These are phyloP conservation scores for Trichechus manatus DNA, from an alignment of 2,113 vertebrate species.

Conservation along the genomic window DNA sequence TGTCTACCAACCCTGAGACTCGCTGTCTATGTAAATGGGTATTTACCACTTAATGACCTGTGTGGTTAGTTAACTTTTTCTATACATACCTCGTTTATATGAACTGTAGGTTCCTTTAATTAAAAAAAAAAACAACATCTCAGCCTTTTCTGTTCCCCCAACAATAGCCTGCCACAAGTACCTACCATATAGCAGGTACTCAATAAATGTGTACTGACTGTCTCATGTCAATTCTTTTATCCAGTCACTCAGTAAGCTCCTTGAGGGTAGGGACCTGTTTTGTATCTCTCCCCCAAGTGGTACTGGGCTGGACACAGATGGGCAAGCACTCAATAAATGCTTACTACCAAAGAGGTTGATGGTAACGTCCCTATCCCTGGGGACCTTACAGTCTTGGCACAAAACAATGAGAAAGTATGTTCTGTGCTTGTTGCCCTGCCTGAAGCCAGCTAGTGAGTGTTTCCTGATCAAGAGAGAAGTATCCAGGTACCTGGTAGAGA, in stretches of 20 bases:
- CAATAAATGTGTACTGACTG: background rate
- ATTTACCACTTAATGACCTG: slow-evolving; percentile 39
- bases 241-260: slow-evolving; percentile 2
- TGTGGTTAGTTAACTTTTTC: slow-evolving; percentile 29
- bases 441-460: slow-evolving; percentile 11
- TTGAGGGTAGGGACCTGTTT: background rate
- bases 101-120: background rate
- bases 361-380: background rate
- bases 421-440: slow-evolving; percentile 19
- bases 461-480: slow-evolving; percentile 44
- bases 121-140: slow-evolving; percentile 26
- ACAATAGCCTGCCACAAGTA: slow-evolving; percentile 3
- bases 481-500: background rate
- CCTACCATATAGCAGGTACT: background rate
- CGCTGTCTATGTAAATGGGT: background rate
- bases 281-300: background rate
- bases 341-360: slow-evolving; percentile 13
- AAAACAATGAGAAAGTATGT: slow-evolving; percentile 33
- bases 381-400: background rate
- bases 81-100: slow-evolving; percentile 51
- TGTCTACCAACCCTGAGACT: background rate
- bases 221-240: slow-evolving; percentile 29
- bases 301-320: background rate
- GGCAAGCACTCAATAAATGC: background rate
- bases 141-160: background rate